These are phyloP conservation scores for Triplophysa rosa DNA, from an alignment of 2,113 vertebrate species.

Conservation along the genomic window DNA sequence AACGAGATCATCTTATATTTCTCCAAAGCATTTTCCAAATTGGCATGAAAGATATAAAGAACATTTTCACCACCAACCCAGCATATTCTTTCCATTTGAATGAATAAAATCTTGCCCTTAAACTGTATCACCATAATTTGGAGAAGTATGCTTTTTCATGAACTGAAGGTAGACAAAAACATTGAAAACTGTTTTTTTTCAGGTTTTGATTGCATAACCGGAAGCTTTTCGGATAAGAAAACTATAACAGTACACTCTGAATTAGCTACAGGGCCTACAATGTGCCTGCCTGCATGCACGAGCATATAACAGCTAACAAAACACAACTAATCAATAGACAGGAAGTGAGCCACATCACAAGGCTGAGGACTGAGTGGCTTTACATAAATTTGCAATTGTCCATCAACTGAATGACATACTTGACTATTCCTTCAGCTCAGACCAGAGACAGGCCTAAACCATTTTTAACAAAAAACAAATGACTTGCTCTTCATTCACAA, in stretches of 20 bases:
- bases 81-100: constrained; percentile 1
- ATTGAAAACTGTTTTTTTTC: not conserved
- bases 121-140: not conserved
- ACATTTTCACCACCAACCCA: not conserved
- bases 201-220: not conserved
- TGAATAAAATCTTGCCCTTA: not conserved
- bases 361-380: not conserved
- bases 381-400: not conserved
- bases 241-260: not conserved
- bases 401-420: not conserved
- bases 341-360: not conserved
- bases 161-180: not conserved
- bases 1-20: constrained; percentile 6
- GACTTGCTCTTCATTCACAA: not conserved
- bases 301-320: not conserved
- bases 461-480: not conserved
- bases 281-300: not conserved
- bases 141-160: not conserved
- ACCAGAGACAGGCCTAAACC: too few relatives aligned
- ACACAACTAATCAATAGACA: constrained; percentile 9
- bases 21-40: constrained; percentile 13
- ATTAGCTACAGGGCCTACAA: not conserved
- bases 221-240: too few relatives aligned
- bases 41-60: not conserved
- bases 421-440: not conserved